Base-by-base conservation (phyloP, 2,888 invertebrate species). In the Mellilla xanthometata region DNA sequence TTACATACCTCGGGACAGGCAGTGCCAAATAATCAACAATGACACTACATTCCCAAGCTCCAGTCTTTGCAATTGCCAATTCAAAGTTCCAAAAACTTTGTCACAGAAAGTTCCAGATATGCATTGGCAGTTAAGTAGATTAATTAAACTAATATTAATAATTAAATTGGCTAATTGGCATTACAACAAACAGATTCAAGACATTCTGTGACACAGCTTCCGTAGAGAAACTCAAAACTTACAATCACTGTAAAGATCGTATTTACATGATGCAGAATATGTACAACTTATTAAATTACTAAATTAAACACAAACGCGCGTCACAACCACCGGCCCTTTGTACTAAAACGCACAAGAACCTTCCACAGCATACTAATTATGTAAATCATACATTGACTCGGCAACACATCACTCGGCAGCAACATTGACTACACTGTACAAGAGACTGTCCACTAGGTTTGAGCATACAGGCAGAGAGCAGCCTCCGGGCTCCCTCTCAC, bases 301-400 rank as follows among this genome's bases (percentile, higher is more conserved):
- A 34, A 71, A 71, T 72, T 70, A 72, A 72, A 69, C 28, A 38
- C 66, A 72, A 68, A 66, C 54, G 58, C 59, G 56, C 58, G 53
- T 60, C 56, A 60, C 59, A 68, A 62, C 61, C 64, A 62, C 57
- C 44, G 52, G 62, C 58, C 52, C 72, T 49, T 62, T 68, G 60
- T 86, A 79, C 87, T 87, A 87, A 55, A 87, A 88, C 87, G 83
- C 58, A 87, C 72, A 72, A 63, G 69, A 70, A 54, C 64, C 58
- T 60, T 4, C 3, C 24, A 24, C 70, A 67, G 58, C 23, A 44
- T 24, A 34, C 23, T 64, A 57, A 65, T 58, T 47, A 56, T 57
- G 65, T 68, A 68, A 42, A 58, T 54, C 65, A 61, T 60, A 56
- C 62, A 64, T 60, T 61, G 61, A 49, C 52, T 35, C 29, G 34